phyloP scores from a whole-genome alignment of 1,140 invertebrate genomes.

The Steinernema khuongi region DNA sequence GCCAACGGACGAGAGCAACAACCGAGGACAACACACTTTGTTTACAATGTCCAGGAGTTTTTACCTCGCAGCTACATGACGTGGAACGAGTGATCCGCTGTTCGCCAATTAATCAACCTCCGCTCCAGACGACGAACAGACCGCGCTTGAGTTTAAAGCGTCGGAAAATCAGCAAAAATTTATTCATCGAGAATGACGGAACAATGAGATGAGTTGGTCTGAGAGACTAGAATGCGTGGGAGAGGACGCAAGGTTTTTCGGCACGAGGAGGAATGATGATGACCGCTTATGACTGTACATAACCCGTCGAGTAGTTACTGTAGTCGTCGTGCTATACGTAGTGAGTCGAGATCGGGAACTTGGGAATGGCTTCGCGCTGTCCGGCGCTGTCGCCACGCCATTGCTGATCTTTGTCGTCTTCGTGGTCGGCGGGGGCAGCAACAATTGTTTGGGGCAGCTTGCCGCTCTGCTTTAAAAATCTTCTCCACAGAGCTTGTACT shows the following conservation, averaged over 20 bases:
- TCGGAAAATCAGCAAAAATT: not conserved
- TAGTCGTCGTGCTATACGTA: not conserved
- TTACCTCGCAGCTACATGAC: not conserved
- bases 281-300: not conserved
- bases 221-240: not conserved
- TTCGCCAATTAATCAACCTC: not conserved
- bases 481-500: not conserved
- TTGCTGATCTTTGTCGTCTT: not conserved
- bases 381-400: not conserved
- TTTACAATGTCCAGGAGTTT: not conserved
- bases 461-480: not conserved
- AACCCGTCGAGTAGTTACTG: not conserved
- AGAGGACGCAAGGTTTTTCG: not conserved
- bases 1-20: not conserved
- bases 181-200: too few species aligned
- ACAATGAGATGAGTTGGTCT: not conserved
- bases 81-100: not conserved
- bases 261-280: not conserved
- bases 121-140: not conserved
- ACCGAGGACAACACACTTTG: not conserved
- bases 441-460: not conserved
- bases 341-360: constrained; percentile 7
- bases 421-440: not conserved
- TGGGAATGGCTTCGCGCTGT: not conserved
- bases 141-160: not conserved